Evolutionary conservation across 2,113 vertebrate genomes (phyloP).

Genomic region (Ailurus styani): DNA sequence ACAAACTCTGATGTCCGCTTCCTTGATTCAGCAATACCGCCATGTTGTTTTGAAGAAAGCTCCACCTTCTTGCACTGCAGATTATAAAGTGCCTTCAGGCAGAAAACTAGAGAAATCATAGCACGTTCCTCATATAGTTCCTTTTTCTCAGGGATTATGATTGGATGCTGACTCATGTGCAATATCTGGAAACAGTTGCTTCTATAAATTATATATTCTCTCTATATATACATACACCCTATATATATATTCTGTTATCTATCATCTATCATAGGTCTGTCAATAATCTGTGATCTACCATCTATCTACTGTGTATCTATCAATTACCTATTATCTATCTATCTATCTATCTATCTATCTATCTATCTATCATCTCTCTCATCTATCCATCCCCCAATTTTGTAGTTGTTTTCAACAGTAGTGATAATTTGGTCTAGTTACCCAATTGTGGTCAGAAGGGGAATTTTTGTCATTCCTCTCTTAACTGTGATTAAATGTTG

Average conservation of each 20-base stretch:
- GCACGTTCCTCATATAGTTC: not conserved
- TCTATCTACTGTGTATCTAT: too few relatives aligned
- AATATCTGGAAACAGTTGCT: not conserved
- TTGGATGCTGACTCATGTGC: not conserved
- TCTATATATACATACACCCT: not conserved
- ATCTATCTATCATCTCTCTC: too few relatives aligned
- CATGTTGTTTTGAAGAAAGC: not conserved
- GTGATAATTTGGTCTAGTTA: not conserved
- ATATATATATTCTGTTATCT: not conserved
- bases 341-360: too few relatives aligned
- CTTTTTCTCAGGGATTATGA: not conserved
- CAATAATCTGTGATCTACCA: too few relatives aligned
- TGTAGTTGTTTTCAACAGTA: not conserved
- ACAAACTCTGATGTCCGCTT: not conserved
- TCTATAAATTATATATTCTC: not conserved
- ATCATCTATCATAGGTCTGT: not conserved
- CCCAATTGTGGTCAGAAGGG: not conserved
- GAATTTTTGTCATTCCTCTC: not conserved
- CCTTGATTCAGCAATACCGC: not conserved
- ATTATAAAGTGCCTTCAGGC: not conserved
- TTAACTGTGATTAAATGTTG: not conserved
- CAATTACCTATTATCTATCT: too few relatives aligned
- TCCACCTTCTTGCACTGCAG: rapidly evolving
- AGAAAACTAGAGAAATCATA: not conserved
- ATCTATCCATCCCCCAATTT: not conserved